A percentile compares a stretch with the other conserved stretches of the same genome.
These are phyloP conservation scores for Scopus umbretta DNA, from an alignment of 2,113 vertebrate species.

Conservation along the genomic window DNA sequence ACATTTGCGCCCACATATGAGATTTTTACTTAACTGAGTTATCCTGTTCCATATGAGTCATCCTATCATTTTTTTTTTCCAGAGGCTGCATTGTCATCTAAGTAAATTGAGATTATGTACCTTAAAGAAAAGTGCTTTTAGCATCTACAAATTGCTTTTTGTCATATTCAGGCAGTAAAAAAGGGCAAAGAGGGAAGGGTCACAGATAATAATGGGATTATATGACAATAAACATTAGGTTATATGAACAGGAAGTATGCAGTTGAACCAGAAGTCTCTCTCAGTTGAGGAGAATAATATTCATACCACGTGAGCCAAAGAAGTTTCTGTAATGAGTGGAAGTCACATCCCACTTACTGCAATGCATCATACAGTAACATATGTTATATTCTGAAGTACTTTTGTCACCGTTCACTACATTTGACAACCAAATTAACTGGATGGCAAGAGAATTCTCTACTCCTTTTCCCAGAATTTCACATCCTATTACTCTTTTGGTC, in stretches of 20 bases:
- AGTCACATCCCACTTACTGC: not conserved
- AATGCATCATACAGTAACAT: not conserved
- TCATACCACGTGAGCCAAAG: accelerated
- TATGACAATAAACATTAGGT: not conserved
- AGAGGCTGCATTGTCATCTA: not conserved
- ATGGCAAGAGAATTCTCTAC: not conserved
- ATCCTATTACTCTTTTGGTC: not conserved
- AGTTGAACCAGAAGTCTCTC: not conserved
- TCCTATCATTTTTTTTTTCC: not conserved
- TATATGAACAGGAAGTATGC: not conserved
- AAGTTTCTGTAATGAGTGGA: not conserved
- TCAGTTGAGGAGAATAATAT: accelerated
- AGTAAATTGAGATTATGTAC: not conserved
- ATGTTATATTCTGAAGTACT: not conserved
- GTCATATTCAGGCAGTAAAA: not conserved
- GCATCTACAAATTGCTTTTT: not conserved
- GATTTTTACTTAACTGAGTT: not conserved
- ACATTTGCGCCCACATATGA: not conserved
- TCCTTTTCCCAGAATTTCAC: not conserved
- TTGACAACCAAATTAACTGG: not conserved
- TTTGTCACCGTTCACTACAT: not conserved
- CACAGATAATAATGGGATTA: not conserved
- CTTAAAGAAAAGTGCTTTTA: not conserved
- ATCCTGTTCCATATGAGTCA: not conserved
- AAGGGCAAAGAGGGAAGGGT: not conserved